phyloP scores from a whole-genome alignment of 2,113 vertebrate genomes.

The Galbula dea region DNA sequence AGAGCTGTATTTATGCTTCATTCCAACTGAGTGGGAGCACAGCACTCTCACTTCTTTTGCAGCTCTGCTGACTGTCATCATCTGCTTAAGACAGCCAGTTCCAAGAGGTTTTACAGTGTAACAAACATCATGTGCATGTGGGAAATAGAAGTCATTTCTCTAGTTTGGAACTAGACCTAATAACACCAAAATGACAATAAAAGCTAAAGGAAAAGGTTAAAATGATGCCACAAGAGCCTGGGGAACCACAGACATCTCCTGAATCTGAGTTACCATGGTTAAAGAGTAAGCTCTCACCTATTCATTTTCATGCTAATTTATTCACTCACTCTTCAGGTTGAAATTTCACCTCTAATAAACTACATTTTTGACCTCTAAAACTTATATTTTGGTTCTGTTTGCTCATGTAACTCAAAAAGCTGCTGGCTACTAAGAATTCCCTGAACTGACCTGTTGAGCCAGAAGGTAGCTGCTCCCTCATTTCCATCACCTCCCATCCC shows the following conservation, averaged over 20 bases:
- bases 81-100: neutral
- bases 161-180: neutral
- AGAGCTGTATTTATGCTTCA: neutral
- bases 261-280: neutral
- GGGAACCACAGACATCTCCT: neutral
- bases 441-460: neutral
- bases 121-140: neutral
- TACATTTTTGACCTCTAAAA: neutral
- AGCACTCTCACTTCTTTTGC: neutral
- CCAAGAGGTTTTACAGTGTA: neutral
- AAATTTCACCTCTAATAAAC: neutral
- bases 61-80: neutral
- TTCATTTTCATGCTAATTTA: neutral
- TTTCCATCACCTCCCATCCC: neutral
- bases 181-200: neutral
- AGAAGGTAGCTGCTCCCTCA: neutral
- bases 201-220: neutral
- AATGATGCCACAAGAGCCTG: neutral
- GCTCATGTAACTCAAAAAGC: neutral
- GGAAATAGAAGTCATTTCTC: neutral
- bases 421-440: neutral
- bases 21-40: neutral
- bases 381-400: neutral
- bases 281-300: neutral
- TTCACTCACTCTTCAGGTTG: neutral